A percentile compares a stretch with the other conserved stretches of the same genome.
Evolutionary conservation across 92 coral and sea anemone species (phyloP).

Genomic region (Palythoa caribaeorum): DNA sequence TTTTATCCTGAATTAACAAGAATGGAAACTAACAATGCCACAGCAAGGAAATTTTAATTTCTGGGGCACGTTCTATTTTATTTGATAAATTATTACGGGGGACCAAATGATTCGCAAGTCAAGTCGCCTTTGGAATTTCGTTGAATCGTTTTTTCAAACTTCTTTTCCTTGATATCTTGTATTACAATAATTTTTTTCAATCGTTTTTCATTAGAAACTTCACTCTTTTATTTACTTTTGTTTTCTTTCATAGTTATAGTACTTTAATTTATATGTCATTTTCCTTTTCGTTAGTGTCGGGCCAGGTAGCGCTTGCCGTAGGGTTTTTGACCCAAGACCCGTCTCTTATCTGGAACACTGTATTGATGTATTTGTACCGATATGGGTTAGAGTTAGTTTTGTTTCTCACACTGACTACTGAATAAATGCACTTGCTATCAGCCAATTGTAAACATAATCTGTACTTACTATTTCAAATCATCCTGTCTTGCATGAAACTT

Average conservation of each 20-base stretch:
- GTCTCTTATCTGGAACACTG: neutral
- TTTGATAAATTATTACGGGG: no score
- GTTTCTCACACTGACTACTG: no score
- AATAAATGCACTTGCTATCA: no score
- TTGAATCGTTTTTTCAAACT: slow-evolving; percentile 6
- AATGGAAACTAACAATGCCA: no score
- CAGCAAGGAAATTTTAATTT: no score
- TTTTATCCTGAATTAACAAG: slow-evolving; percentile 34
- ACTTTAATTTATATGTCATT: slow-evolving; percentile 19
- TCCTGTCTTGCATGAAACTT: no score
- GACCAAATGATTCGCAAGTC: no score
- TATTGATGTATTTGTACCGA: no score
- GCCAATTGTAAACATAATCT: no score
- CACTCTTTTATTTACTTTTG: slow-evolving; percentile 45
- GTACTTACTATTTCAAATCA: no score
- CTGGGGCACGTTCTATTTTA: no score
- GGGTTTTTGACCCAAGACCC: slow-evolving; percentile 34
- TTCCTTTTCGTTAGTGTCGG: slow-evolving; percentile 25
- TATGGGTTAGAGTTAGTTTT: no score
- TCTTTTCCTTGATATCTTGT: slow-evolving; percentile 23
- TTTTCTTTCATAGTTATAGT: neutral
- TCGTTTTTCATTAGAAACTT: slow-evolving; percentile 50
- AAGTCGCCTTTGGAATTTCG: slow-evolving; percentile 35
- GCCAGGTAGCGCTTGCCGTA: slow-evolving; percentile 27
- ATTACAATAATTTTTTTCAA: slow-evolving; percentile 46